These are phyloP conservation scores for Callaeas wilsoni DNA, from an alignment of 2,113 vertebrate genomes.

Conservation along the genomic window DNA sequence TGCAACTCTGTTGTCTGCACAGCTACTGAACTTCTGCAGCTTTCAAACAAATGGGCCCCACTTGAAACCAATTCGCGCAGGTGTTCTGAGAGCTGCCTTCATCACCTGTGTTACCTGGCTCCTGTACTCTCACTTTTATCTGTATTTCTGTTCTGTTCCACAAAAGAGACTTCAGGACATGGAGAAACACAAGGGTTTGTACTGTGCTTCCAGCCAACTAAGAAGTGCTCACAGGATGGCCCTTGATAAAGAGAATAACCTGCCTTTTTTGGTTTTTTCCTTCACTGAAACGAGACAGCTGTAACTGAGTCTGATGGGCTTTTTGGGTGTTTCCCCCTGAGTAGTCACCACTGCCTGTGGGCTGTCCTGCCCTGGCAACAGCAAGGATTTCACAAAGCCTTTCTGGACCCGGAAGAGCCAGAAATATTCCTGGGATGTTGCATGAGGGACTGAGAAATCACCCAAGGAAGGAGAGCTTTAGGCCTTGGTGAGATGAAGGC, in stretches of 20 bases:
- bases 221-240: neutral
- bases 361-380: neutral
- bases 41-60: neutral
- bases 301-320: neutral
- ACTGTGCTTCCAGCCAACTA: neutral
- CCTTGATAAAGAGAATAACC: neutral
- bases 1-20: neutral
- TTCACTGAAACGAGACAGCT: neutral
- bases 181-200: neutral
- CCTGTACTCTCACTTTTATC: neutral
- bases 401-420: neutral
- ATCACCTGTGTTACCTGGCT: neutral
- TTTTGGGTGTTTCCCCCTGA: neutral
- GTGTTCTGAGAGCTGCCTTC: neutral
- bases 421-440: neutral
- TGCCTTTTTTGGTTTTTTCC: neutral
- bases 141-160: neutral
- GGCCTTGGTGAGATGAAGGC: neutral
- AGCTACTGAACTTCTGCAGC: neutral
- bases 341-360: fast-evolving
- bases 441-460: neutral
- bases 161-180: neutral
- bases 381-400: neutral
- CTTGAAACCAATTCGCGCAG: neutral
- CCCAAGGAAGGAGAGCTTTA: neutral